Percentiles rank a stretch among this genome's conserved stretches.
These are phyloP conservation scores for Gracilinanus agilis DNA, from an alignment of 2,113 vertebrate species.

Conservation along the genomic window DNA sequence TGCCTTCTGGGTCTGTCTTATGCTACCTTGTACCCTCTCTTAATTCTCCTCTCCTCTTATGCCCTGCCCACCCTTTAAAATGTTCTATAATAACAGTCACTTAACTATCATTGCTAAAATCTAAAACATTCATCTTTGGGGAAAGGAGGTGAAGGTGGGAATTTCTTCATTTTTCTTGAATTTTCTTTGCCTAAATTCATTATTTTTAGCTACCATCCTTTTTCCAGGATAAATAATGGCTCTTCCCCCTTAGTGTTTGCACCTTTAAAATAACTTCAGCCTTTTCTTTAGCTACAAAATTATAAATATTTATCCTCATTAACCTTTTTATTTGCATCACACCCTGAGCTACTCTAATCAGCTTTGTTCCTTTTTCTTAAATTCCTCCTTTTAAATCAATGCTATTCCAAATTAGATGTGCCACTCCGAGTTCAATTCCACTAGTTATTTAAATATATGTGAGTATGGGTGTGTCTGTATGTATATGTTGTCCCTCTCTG, in stretches of 20 bases:
- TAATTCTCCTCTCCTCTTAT: background rate
- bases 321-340: conserved; percentile 48
- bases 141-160: background rate
- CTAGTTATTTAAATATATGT: background rate
- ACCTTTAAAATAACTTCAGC: conserved; percentile 56
- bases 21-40: background rate
- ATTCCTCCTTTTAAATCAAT: conserved; percentile 9
- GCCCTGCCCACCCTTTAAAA: background rate
- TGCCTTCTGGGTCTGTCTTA: background rate
- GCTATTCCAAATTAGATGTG: background rate
- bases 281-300: conserved; percentile 56
- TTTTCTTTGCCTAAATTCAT: conserved; percentile 8
- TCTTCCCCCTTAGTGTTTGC: conserved; percentile 14
- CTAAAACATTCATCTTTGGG: conserved; percentile 11
- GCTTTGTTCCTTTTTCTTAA: conserved; percentile 12
- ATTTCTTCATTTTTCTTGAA: conserved; percentile 51
- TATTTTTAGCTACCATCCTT: conserved; percentile 52
- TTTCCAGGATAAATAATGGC: conserved; percentile 29
- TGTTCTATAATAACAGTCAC: conserved; percentile 12
- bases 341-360: conserved; percentile 7
- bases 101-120: background rate
- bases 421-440: conserved; percentile 14
- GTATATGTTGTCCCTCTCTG: background rate
- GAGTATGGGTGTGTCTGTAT: background rate
- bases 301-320: conserved; percentile 59